phyloP scores from a whole-genome alignment of 2,888 invertebrate species.

The Spialia ferax region DNA sequence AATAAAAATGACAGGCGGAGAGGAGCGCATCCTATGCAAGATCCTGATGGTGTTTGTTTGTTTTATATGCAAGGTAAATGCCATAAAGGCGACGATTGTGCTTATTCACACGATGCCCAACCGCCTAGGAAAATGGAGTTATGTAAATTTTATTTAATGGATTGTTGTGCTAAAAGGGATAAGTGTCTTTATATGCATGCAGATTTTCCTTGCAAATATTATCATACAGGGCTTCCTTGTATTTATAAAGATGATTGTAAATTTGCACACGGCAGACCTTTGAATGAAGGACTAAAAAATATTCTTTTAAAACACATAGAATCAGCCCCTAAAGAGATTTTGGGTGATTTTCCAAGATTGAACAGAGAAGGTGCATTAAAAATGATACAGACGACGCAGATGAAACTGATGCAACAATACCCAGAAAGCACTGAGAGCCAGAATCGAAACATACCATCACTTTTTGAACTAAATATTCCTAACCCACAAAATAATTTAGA shows the following conservation, averaged over 20 bases:
- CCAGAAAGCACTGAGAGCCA: conserved; percentile 65
- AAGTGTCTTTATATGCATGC: conserved; percentile 98
- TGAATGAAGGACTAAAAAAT: conserved; percentile 92
- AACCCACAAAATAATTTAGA: conserved; percentile 68
- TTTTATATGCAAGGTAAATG: conserved; percentile 97
- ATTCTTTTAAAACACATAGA: conserved; percentile 92
- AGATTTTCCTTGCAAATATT: conserved; percentile 99
- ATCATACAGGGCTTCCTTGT: conserved; percentile 96
- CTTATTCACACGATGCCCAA: conserved; percentile 94
- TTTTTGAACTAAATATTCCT: conserved; percentile 80
- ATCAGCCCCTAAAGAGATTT: conserved; percentile 95
- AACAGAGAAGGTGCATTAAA: conserved; percentile 91
- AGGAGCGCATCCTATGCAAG: conserved; percentile 87
- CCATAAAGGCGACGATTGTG: conserved; percentile 94
- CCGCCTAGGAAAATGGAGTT: conserved; percentile 96
- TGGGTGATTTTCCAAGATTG: conserved; percentile 95
- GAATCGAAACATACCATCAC: conserved; percentile 74
- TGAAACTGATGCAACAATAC: conserved; percentile 77
- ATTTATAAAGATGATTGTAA: conserved; percentile 94
- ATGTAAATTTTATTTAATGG: conserved; percentile 98
- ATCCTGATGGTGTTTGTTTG: conserved; percentile 91
- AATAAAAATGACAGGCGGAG: conserved; percentile 84
- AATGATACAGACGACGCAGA: conserved; percentile 82
- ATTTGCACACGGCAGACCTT: conserved; percentile 95
- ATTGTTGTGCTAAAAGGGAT: conserved; percentile 97